Base-by-base conservation (phyloP, 2,888 invertebrate species). In the Apodemia duryi region DNA sequence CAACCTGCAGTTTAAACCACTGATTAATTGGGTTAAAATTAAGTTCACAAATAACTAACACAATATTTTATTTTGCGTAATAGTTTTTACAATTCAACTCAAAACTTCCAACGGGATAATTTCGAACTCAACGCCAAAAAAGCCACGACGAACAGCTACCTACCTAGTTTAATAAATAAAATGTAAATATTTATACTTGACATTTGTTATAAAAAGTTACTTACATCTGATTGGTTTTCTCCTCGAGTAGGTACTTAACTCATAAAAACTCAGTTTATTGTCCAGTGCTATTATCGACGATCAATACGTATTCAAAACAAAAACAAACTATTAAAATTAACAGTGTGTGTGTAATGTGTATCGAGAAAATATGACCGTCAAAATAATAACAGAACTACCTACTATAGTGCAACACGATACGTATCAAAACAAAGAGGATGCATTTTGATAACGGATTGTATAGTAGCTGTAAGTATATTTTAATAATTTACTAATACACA, bases 391-490 rank as follows among this genome's bases (percentile, higher is more conserved):
- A 63, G 7, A 41, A 11, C 51, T 49, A 29, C 51, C 63, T 61
- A 54, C 41, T 11, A 61, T 62, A 63, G 13, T 54, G 32, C 28
- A 66, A 51, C 62, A 64, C 35, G 65, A 54, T 67, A 66, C 29
- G 1, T 28, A 29, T 54, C 54, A 54, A 54, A 54, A 60, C 35
- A 61, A 49, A 35, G 51, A 77, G 63, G 72, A 90, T 89, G 90
- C 82, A 88, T 75, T 85, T 84, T 76, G 86, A 86, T 75, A 85
- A 85, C 77, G 87, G 81, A 70, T 91, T 88, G 52, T 91, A 86
- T 75, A 85, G 85, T 71, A 91, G 91, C 73, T 83, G 91, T 91
- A 74, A 89, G 90, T 85, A 73, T 69, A 71, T 66, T 67, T 64
- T 57, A 68, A 38, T 65, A 28, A 63, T 73, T 76, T 73, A 67